Percentiles rank a stretch among this genome's conserved stretches.
These are phyloP conservation scores for Hemiprocne comata DNA, from an alignment of 2,113 vertebrate genomes.

Conservation along the genomic window DNA sequence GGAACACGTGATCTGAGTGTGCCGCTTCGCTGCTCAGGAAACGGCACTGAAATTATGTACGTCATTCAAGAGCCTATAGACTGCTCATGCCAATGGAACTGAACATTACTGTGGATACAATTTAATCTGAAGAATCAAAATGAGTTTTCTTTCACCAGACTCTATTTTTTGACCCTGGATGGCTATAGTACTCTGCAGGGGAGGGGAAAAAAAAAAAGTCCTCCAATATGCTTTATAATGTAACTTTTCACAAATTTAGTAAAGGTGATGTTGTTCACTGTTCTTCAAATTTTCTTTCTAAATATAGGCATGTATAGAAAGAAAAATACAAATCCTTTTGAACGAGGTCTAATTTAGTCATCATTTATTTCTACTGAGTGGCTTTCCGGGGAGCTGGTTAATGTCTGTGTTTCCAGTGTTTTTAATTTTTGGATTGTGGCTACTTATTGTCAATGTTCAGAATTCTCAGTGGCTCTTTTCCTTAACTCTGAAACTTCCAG, in stretches of 20 bases:
- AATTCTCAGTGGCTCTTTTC: not conserved
- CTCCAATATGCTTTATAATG: not conserved
- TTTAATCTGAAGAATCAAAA: not conserved
- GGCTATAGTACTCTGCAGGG: not conserved
- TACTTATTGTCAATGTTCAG: not conserved
- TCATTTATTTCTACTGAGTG: conserved; percentile 7
- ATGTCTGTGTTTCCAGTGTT: not conserved
- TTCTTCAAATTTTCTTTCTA: not conserved
- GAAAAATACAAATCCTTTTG: not conserved
- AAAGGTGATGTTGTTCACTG: not conserved
- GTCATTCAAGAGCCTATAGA: conserved; percentile 91
- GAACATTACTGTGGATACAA: not conserved
- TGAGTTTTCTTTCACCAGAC: not conserved
- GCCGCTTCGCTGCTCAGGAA: conserved; percentile 91
- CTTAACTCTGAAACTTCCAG: not conserved
- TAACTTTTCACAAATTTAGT: not conserved
- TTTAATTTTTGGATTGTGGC: not conserved
- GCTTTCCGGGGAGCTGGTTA: not conserved
- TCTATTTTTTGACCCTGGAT: not conserved
- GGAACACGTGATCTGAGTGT: conserved; percentile 88
- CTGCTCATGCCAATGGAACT: conserved; percentile 97
- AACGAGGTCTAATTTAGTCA: not conserved
- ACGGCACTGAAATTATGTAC: conserved; percentile 88
- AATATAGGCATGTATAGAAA: not conserved
- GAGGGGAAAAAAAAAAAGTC: not conserved